A percentile compares a stretch with the other conserved stretches of the same genome.
These are phyloP conservation scores for Aldrovandia affinis DNA, from an alignment of 2,797 vertebrate genomes.

Conservation along the genomic window DNA sequence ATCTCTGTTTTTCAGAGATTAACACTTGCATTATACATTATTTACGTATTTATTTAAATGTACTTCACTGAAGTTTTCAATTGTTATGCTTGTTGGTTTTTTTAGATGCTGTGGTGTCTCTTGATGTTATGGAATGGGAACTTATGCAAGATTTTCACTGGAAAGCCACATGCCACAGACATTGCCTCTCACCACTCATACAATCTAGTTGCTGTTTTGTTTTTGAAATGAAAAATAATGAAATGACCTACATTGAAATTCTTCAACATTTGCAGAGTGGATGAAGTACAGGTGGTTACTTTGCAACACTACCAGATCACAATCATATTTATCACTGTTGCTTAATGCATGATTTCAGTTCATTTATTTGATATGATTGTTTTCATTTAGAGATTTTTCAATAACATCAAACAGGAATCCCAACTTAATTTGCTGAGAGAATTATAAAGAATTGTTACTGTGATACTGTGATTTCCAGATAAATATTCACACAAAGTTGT, in stretches of 20 bases:
- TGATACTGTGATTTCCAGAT: slow-evolving; percentile 7
- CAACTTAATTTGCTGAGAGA: no score
- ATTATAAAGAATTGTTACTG: not conserved
- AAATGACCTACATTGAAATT: slow-evolving; percentile 23
- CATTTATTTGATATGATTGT: no score
- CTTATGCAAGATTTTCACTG: slow-evolving; percentile 51
- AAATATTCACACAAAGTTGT: not conserved
- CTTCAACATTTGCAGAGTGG: not conserved
- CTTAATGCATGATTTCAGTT: no score
- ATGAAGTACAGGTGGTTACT: no score
- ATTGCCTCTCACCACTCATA: slow-evolving; percentile 50
- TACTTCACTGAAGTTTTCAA: slow-evolving; percentile 40
- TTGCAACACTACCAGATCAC: not conserved
- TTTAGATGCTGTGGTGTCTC: slow-evolving; percentile 46
- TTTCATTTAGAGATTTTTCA: no score
- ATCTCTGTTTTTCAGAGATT: no score
- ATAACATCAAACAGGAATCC: no score
- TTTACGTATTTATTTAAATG: slow-evolving; percentile 33
- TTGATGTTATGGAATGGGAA: slow-evolving; percentile 52
- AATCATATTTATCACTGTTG: not conserved
- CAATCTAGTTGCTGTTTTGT: slow-evolving; percentile 57
- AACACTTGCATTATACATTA: slow-evolving; percentile 14
- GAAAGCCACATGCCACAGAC: slow-evolving; percentile 44
- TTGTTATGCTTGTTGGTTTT: slow-evolving; percentile 28
- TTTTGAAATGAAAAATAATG: slow-evolving; percentile 51